Evolutionary conservation across 2,888 invertebrate genomes (phyloP).

Genomic region (Spodoptera littoralis): DNA sequence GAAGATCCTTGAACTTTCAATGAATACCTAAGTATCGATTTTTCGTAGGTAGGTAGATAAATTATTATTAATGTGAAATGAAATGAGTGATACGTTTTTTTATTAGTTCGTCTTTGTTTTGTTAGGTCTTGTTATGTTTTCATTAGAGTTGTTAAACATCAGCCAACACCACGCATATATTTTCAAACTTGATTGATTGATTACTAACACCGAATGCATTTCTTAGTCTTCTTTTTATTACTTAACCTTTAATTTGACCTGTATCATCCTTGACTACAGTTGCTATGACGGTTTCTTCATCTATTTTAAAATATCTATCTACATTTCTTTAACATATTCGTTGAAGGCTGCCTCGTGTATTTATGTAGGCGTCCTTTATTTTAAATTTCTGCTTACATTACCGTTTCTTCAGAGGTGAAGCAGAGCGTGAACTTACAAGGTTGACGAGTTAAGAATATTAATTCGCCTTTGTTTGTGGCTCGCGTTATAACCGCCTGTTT

Average conservation of each 20-base stretch:
- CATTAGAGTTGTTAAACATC: no score
- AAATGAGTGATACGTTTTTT: no score
- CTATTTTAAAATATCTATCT: constrained; percentile 1
- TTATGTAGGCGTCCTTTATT: constrained; percentile 30
- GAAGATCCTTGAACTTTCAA: no score
- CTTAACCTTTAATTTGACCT: neutral
- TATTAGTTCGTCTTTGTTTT: no score
- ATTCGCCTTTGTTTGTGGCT: constrained; percentile 64
- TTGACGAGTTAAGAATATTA: constrained; percentile 66
- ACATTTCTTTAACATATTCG: neutral
- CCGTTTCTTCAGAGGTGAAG: constrained; percentile 59
- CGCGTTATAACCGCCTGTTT: constrained; percentile 42
- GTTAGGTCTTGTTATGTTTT: no score
- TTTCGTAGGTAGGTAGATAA: no score
- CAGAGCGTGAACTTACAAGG: constrained; percentile 70
- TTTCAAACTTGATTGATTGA: no score
- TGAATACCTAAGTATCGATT: no score
- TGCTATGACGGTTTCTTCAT: neutral
- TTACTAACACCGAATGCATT: no score
- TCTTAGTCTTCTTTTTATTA: no score
- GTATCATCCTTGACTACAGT: neutral
- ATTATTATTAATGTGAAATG: no score
- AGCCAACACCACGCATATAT: no score
- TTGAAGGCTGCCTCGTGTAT: neutral
- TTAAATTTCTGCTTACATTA: constrained; percentile 35